Conservation (phyloP, 2,888 invertebrate genomes). For the Maniola hyperantus region DNA sequence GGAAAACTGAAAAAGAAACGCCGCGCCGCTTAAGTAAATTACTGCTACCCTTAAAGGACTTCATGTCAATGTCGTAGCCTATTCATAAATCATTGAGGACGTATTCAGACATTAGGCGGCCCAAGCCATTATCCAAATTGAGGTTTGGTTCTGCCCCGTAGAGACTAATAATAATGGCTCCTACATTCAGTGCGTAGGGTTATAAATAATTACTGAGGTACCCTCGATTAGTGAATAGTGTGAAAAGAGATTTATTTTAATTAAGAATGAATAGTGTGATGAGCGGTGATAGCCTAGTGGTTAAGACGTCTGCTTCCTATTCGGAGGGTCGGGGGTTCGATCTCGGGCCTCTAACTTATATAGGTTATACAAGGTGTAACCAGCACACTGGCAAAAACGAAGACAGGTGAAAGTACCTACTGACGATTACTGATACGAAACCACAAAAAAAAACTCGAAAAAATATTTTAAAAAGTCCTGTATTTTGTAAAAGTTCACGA, state of each 20-base stretch:
- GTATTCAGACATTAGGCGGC: conserved; percentile 20
- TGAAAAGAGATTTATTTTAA: conserved; percentile 14
- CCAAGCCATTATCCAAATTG: conserved; percentile 25
- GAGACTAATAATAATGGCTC: conserved; percentile 20
- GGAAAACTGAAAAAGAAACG: background rate
- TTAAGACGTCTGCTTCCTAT: no score
- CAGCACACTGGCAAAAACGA: no score
- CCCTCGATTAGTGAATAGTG: conserved; percentile 8
- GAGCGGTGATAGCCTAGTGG: no score
- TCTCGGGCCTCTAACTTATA: no score
- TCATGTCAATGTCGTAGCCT: conserved; percentile 15
- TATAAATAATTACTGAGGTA: conserved; percentile 7
- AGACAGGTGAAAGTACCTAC: no score
- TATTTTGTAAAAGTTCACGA: no score
- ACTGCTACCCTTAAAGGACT: conserved; percentile 13
- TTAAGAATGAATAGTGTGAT: background rate
- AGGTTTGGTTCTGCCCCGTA: conserved; percentile 20
- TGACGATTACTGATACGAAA: no score
- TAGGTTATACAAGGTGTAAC: no score
- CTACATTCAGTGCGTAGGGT: conserved; percentile 4
- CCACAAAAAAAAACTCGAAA: no score
- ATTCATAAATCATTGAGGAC: conserved; percentile 25
- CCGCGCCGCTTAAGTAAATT: conserved; percentile 1
- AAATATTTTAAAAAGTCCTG: no score
- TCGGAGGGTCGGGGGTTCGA: no score